Percentiles rank a stretch among this genome's conserved stretches.
Conservation (phyloP, 2,888 invertebrate species). For the Anticlea derivata region DNA sequence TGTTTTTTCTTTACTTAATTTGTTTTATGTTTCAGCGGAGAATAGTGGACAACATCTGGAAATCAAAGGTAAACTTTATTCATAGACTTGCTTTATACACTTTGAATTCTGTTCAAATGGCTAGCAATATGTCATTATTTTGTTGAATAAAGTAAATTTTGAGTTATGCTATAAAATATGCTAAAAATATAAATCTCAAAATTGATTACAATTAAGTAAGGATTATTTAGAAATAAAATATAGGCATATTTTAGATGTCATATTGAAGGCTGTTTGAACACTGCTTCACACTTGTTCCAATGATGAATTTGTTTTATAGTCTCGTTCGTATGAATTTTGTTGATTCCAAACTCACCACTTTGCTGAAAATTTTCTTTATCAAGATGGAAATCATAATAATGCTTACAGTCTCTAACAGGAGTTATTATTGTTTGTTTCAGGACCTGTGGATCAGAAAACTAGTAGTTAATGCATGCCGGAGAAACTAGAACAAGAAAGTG, state of each 20-base stretch:
- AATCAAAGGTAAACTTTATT: slow-evolving; percentile 20
- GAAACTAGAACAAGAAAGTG: not conserved
- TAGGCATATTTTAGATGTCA: no score
- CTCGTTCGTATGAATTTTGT: slow-evolving; percentile 27
- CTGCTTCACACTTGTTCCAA: not conserved
- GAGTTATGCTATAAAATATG: no score
- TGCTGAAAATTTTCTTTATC: slow-evolving; percentile 9
- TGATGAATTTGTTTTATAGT: slow-evolving; percentile 38
- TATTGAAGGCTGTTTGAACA: no score
- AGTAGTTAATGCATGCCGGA: no score
- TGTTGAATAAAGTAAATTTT: no score
- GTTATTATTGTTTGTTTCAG: slow-evolving; percentile 9
- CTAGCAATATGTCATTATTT: no score
- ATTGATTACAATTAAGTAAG: no score
- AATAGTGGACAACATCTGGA: slow-evolving; percentile 2
- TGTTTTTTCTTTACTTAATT: slow-evolving; percentile 73
- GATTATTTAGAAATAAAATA: no score
- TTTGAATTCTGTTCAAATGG: no score
- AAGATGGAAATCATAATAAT: not conserved
- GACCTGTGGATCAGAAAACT: not conserved
- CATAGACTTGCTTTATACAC: not conserved
- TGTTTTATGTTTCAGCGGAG: slow-evolving; percentile 68
- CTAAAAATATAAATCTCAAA: no score
- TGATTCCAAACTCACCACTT: slow-evolving; percentile 23
- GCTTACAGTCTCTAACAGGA: not conserved